Base-by-base conservation (phyloP, 2,797 vertebrate species). In the Poeciliopsis infans region DNA sequence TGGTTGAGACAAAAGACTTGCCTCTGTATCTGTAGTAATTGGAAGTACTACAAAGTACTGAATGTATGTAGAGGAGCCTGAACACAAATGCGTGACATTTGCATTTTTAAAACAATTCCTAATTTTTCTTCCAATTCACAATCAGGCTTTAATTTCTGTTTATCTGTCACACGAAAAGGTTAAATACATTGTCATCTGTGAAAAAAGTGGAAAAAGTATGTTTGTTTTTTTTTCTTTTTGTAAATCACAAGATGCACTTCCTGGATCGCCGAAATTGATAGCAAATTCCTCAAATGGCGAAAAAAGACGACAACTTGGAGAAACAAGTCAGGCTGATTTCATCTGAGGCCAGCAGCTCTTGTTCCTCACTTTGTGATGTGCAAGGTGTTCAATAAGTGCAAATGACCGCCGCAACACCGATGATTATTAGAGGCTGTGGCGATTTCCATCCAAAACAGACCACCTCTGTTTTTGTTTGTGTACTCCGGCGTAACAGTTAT, bases 401-500 rank as follows among this genome's bases (percentile, higher is more conserved):
- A 64, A 59, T 75, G 79, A 53, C 39, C 77, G 71, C 46, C 43
- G 77, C 39, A 72, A 53, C 45, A 23, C 51, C 36, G 39, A 64
- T 43, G 66, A 81, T 78, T 72, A 79, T 81, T 59, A 84, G 68
- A 51, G 45, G 11, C 28, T 45, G 18, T 47, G 28, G 69, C 79
- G 28, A 78, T 74, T 47, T 78, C 75, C 76, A 69, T 78, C 72
- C 43, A 74, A 76, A 78, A 82, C 70, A 83, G 46, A 77, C 73
- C 66, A 76, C 79, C 68, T 76, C 57, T 83, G 55, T 77, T 81
- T 86, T 81, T 86, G 78, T 77, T 81, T 83, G 55, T 83, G 73
- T 89, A 64, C 78, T 83, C 36, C 64, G 79, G 71, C 82, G 69
- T 76, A 86, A 86, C 86, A 87, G 76, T 88, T 89, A 81, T 83